phyloP scores from a whole-genome alignment of 2,888 invertebrate species.

The Scaptomyza cyrtandrae region DNA sequence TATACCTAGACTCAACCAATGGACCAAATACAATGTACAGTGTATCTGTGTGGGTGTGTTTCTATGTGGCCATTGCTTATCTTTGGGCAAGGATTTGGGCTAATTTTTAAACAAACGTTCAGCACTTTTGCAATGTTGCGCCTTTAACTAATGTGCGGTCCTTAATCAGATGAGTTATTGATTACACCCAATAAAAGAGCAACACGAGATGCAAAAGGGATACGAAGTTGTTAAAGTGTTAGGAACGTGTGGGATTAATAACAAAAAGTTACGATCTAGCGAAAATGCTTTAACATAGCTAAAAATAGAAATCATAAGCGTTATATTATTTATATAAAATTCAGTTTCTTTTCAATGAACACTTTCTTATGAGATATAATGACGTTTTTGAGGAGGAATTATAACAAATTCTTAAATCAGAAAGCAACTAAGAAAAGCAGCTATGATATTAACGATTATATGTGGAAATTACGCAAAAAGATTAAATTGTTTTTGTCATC shows the following conservation, averaged over 20 bases:
- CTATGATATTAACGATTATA: too few species aligned
- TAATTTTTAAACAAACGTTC: conserved; percentile 70
- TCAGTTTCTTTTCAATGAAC: too few species aligned
- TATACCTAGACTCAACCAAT: conserved; percentile 35
- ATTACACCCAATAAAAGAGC: conserved; percentile 44
- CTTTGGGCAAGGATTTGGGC: conserved; percentile 40
- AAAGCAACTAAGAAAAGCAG: too few species aligned
- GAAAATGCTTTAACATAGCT: neutral
- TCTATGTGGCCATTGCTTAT: conserved; percentile 45
- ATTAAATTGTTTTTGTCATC: too few species aligned
- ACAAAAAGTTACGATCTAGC: neutral
- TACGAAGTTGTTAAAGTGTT: conserved; percentile 4
- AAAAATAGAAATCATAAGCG: neutral
- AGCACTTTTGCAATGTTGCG: conserved; percentile 43
- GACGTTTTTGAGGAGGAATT: too few species aligned
- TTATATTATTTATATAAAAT: too few species aligned
- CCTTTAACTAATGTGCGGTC: conserved; percentile 59
- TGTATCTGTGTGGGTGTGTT: conserved; percentile 9
- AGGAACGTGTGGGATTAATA: neutral
- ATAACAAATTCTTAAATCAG: too few species aligned
- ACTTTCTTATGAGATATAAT: too few species aligned
- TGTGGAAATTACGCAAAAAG: too few species aligned
- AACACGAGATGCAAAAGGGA: neutral
- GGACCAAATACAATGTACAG: conserved; percentile 10
- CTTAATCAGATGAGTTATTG: conserved; percentile 77